phyloP scores from a whole-genome alignment of 2,113 vertebrate species.

The Chaetops frenatus region DNA sequence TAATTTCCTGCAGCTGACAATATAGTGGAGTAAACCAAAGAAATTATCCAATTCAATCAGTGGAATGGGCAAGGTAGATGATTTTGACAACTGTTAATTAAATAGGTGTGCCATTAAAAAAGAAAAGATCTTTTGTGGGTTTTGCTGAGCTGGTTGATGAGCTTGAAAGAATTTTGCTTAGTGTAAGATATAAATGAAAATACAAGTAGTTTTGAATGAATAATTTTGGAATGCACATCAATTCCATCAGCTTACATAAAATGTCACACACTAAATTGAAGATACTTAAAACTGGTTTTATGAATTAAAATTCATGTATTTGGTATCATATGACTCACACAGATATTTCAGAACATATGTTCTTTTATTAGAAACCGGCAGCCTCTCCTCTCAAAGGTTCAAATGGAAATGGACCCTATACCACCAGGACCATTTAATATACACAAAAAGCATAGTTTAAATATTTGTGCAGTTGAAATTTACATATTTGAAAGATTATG shows the following conservation, averaged over 20 bases:
- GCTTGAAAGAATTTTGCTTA: not conserved
- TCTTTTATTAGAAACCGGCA: not conserved
- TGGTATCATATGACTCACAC: not conserved
- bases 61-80: not conserved
- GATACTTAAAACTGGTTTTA: not conserved
- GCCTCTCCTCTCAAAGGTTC: not conserved
- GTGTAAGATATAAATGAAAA: not conserved
- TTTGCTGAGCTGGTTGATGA: not conserved
- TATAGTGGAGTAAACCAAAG: not conserved
- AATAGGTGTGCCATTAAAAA: not conserved
- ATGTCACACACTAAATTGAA: not conserved
- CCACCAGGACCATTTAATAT: not conserved
- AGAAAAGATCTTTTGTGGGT: not conserved
- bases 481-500: not conserved
- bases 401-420: not conserved
- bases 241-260: not conserved
- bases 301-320: not conserved
- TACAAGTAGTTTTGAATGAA: not conserved
- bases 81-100: not conserved
- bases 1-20: not conserved
- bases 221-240: not conserved
- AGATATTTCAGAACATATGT: conserved; percentile 23
- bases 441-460: not conserved
- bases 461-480: not conserved
- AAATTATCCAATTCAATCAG: not conserved